Percentiles rank a stretch among this genome's conserved stretches.
phyloP scores from a whole-genome alignment of 1,140 invertebrate genomes.

The Drosophila kurseongensis region DNA sequence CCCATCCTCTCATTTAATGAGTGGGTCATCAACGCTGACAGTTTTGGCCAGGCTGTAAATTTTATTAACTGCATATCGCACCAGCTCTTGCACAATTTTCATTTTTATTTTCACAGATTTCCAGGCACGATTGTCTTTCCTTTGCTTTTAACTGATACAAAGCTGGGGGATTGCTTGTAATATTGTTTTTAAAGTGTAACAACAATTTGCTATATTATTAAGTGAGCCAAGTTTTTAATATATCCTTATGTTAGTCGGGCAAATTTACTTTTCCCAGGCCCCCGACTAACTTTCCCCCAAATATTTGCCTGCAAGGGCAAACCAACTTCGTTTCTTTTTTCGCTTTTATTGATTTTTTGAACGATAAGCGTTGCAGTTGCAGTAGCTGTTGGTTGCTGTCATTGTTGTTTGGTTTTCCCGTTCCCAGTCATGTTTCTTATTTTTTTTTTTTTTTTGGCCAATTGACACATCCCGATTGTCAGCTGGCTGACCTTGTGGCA shows the following conservation, averaged over 20 bases:
- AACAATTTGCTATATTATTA: too few relatives aligned
- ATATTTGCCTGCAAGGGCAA: slow-evolving; percentile 25
- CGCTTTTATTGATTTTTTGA: slow-evolving; percentile 54
- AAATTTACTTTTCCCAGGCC: slow-evolving; percentile 16
- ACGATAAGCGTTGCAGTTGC: slow-evolving; percentile 56
- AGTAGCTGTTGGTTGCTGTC: slow-evolving; percentile 21
- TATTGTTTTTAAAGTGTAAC: too few relatives aligned
- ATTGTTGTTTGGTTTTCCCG: slow-evolving; percentile 41
- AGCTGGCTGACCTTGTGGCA: slow-evolving; percentile 59
- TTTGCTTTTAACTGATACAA: neutral
- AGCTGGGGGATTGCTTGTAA: neutral
- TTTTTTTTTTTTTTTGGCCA: slow-evolving; percentile 16
- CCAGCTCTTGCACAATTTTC: slow-evolving; percentile 62
- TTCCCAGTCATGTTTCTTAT: slow-evolving; percentile 21
- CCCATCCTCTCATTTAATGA: slow-evolving; percentile 55
- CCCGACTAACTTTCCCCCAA: slow-evolving; percentile 15
- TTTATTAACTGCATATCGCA: slow-evolving; percentile 69
- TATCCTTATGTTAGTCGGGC: neutral
- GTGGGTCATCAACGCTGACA: slow-evolving; percentile 70
- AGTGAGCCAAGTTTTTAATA: neutral
- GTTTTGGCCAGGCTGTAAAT: slow-evolving; percentile 67
- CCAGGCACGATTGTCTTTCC: too few relatives aligned
- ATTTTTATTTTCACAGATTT: slow-evolving; percentile 15
- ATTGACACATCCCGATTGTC: slow-evolving; percentile 43
- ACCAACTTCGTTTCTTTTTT: slow-evolving; percentile 9